Evolutionary conservation across 2,113 vertebrate genomes (phyloP).

Genomic region (Lates calcarifer): DNA sequence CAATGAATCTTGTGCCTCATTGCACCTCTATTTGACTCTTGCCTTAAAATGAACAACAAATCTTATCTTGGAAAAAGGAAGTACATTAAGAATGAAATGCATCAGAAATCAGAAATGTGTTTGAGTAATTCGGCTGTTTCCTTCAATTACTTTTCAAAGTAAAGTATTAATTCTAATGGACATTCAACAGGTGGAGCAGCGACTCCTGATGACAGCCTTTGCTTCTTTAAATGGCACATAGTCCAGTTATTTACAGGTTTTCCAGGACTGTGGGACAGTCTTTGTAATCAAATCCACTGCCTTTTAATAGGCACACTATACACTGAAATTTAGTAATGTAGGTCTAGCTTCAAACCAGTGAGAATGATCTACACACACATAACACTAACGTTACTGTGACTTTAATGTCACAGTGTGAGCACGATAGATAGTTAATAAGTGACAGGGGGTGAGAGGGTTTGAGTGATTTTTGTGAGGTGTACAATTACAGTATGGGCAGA

Average conservation of each 20-base stretch:
- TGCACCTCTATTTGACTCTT: not conserved
- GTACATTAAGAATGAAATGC: not conserved
- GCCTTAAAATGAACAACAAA: conserved; percentile 5
- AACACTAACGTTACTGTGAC: not conserved
- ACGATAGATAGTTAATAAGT: conserved; percentile 43
- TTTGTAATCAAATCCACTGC: not conserved
- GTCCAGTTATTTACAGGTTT: not conserved
- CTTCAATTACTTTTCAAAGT: conserved; percentile 10
- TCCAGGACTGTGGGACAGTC: not conserved
- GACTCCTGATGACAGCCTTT: not conserved
- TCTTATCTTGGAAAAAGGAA: not conserved
- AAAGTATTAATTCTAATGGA: not conserved
- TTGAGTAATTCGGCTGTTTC: not conserved
- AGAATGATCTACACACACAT: not conserved
- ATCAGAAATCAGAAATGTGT: not conserved
- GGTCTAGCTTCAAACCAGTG: not conserved
- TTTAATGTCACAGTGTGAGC: conserved; percentile 9
- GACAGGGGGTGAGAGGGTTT: conserved; percentile 7
- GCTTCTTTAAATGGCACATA: not conserved
- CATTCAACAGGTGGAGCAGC: not conserved
- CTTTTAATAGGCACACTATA: not conserved
- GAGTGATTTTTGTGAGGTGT: not conserved
- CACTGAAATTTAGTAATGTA: not conserved
- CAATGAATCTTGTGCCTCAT: not conserved
- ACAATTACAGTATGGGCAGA: conserved; percentile 25